phyloP scores from a whole-genome alignment of 2,797 vertebrate species.

The Loris lydekkerianus region DNA sequence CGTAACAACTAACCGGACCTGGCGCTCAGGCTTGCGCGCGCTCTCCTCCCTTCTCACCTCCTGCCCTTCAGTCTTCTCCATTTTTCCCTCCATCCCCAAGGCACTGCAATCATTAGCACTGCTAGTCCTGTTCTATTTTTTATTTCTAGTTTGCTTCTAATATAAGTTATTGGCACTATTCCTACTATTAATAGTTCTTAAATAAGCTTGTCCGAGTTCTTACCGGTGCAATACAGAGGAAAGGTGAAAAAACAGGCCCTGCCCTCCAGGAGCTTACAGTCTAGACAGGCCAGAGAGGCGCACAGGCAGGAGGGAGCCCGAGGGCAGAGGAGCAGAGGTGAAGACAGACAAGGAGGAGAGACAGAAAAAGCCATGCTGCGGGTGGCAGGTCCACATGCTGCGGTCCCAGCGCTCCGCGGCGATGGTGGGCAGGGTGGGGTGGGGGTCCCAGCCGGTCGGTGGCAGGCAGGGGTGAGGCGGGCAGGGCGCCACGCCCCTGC shows the following conservation, averaged over 20 bases:
- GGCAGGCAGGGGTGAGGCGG: constrained; percentile 73
- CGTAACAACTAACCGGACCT: neutral
- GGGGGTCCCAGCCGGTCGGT: constrained; percentile 68
- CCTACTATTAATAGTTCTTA: constrained; percentile 47
- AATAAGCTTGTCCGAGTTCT: constrained; percentile 63
- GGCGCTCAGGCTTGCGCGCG: neutral
- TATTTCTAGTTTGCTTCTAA: constrained; percentile 78
- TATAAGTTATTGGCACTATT: constrained; percentile 61
- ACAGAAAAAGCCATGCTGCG: constrained; percentile 69
- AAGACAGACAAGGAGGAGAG: neutral
- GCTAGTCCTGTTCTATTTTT: constrained; percentile 73
- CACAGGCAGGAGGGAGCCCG: neutral
- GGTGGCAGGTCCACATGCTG: constrained; percentile 73
- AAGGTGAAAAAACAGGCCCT: constrained; percentile 47
- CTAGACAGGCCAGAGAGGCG: constrained; percentile 54
- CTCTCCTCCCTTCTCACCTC: neutral
- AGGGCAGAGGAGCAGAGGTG: constrained; percentile 25
- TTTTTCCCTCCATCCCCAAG: neutral
- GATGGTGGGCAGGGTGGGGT: constrained; percentile 67
- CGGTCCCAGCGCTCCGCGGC: constrained; percentile 75
- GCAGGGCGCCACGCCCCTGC: constrained; percentile 71
- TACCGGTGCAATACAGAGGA: constrained; percentile 51
- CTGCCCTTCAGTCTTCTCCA: neutral
- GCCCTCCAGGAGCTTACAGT: constrained; percentile 84
- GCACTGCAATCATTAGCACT: constrained; percentile 67